Base-by-base conservation (phyloP, 2,888 invertebrate genomes). In the Sinopyrophorus schimmeli region DNA sequence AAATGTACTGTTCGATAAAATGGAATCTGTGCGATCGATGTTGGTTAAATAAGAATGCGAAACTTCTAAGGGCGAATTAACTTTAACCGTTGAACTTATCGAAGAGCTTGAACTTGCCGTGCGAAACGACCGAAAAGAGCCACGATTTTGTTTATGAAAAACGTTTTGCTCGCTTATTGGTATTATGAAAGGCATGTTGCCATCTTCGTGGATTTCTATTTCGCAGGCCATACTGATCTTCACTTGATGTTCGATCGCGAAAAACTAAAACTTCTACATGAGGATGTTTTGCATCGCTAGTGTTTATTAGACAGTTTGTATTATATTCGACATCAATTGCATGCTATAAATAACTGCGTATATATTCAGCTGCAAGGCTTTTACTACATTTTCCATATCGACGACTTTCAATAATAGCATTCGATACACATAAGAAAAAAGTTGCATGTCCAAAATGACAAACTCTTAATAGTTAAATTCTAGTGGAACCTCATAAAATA, bases 311-410 rank as follows among this genome's bases (percentile, higher is more conserved):
- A 43, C 42, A 18, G 42, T 34, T 26, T 28, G 44, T 38, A 44
- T 44, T 34, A 43, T 27, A 27, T 35, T 35, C 24, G 20, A 44
- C 44, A 44, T 44, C 44, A 37, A 44, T 44, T 44, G 44, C 37
- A 35, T 12, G 28, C 44, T 44, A 44, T 44, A 35, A 44, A 44
- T 44, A 44, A 44, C 44, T 35, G 37, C 28, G 30, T 30, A 21
- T 44, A 37, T 30, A 43, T 20, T 28, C 23, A 16, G 5, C 30
- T n/a, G 24, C 31, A 34, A 26, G 23, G 24, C 34, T 42, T 21
- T 9, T 43, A 34, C 21, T 21, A 37, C 20, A 32, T 35, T 39
- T 34, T 35, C 24, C 17, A 32, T 43, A 43, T 43, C 34, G 43
- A 34, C 43, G 21, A 24, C 35, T 35, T 35, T 24, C 15, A 35